These are phyloP conservation scores for Merodon equestris DNA, from an alignment of 2,888 invertebrate species.

Conservation along the genomic window DNA sequence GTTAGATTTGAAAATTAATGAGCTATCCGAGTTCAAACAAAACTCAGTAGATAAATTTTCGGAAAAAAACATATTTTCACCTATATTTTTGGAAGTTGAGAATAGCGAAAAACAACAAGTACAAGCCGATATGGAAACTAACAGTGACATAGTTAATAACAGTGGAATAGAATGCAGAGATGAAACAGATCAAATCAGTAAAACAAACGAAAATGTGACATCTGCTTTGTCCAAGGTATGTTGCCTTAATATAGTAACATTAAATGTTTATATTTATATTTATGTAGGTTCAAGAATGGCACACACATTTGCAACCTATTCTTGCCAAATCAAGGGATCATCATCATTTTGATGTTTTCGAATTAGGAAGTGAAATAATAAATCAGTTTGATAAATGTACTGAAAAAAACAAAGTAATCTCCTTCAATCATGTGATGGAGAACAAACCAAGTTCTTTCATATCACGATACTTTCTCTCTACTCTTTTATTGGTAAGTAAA, in stretches of 20 bases:
- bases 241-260: background rate
- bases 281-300: slow-evolving; percentile 75
- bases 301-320: slow-evolving; percentile 74
- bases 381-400: slow-evolving; percentile 68
- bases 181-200: background rate
- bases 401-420: slow-evolving; percentile 37
- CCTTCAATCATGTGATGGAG: slow-evolving; percentile 73
- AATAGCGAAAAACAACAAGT: too few relatives aligned
- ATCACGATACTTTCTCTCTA: slow-evolving; percentile 74
- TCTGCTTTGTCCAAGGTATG: background rate
- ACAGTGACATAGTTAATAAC: too few relatives aligned
- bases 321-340: slow-evolving; percentile 75
- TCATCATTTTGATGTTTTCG: slow-evolving; percentile 76
- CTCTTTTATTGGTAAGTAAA: slow-evolving; percentile 73
- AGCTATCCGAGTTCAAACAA: too few relatives aligned
- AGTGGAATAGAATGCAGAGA: background rate
- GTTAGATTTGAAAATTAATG: too few relatives aligned
- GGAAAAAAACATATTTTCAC: too few relatives aligned
- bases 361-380: slow-evolving; percentile 75
- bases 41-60: too few relatives aligned
- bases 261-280: slow-evolving; percentile 1
- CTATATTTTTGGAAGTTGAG: too few relatives aligned
- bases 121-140: too few relatives aligned
- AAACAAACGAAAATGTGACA: background rate
- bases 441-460: slow-evolving; percentile 72